Evolutionary conservation across 2,888 invertebrate species (phyloP).

Genomic region (Lithodes maja): DNA sequence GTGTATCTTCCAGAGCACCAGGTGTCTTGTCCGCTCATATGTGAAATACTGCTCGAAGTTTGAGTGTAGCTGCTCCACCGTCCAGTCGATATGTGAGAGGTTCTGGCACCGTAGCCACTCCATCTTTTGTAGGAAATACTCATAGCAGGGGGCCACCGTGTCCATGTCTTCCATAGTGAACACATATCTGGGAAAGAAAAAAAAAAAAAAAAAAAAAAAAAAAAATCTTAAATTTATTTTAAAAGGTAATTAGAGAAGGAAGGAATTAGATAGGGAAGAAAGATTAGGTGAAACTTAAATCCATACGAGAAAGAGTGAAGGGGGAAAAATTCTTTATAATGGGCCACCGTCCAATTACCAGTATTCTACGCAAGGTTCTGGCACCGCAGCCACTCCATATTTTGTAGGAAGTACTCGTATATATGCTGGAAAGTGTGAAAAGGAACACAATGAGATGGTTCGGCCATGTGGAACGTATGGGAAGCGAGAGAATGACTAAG

Average conservation of each 20-base stretch:
- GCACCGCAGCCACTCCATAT: constrained; percentile 75
- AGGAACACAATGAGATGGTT: too few relatives aligned
- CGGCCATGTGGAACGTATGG: too few relatives aligned
- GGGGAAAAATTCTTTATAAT: too few relatives aligned
- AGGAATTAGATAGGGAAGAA: too few relatives aligned
- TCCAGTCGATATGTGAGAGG: constrained; percentile 47
- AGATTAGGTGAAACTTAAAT: neutral
- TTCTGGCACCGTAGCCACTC: constrained; percentile 72
- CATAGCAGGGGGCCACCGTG: constrained; percentile 90
- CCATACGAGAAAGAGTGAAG: neutral
- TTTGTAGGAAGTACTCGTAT: constrained; percentile 79
- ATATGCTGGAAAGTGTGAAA: too few relatives aligned
- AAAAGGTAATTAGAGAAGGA: too few relatives aligned
- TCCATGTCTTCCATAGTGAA: constrained; percentile 88
- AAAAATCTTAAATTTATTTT: neutral
- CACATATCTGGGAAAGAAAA: constrained; percentile 81
- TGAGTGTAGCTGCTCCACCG: constrained; percentile 37
- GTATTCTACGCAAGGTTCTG: constrained; percentile 33
- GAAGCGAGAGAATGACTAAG: too few relatives aligned
- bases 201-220: neutral
- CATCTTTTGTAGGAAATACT: constrained; percentile 83
- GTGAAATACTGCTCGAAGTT: constrained; percentile 86
- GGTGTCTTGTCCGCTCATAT: constrained; percentile 85
- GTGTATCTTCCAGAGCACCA: constrained; percentile 81
- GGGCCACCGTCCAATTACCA: constrained; percentile 49